Percentiles rank a stretch among this genome's conserved stretches.
Evolutionary conservation across 2,113 vertebrate genomes (phyloP).

Genomic region (Puffinus mauretanicus): DNA sequence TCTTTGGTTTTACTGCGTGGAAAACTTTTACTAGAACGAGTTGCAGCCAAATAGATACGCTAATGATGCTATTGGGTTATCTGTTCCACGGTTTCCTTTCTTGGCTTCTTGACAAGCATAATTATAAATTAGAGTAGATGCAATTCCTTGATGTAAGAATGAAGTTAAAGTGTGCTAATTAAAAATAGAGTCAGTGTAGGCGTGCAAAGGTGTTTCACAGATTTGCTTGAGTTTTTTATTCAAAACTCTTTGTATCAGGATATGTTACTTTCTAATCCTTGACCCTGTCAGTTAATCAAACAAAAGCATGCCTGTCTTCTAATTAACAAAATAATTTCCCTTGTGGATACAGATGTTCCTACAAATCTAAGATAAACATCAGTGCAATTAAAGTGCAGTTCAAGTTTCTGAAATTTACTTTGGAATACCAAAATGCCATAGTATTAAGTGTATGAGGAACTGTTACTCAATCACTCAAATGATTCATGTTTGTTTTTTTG

Average conservation of each 20-base stretch:
- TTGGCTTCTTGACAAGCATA: background rate
- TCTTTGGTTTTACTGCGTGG: background rate
- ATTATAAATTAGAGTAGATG: background rate
- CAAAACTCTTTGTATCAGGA: slow-evolving; percentile 8
- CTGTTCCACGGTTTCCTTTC: background rate
- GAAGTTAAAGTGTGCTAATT: slow-evolving; percentile 36
- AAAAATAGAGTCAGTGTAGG: slow-evolving; percentile 17
- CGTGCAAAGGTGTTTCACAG: slow-evolving; percentile 11
- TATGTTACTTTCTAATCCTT: slow-evolving; percentile 27
- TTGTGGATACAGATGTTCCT: slow-evolving; percentile 46
- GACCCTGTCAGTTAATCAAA: slow-evolving; percentile 57
- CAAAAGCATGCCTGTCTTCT: slow-evolving; percentile 27
- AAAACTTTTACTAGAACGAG: background rate
- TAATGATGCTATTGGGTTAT: background rate
- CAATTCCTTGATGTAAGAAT: background rate
- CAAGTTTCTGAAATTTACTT: slow-evolving; percentile 26
- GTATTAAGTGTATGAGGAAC: slow-evolving; percentile 17
- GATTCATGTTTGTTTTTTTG: background rate
- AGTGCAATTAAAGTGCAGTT: slow-evolving; percentile 14
- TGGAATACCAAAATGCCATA: background rate
- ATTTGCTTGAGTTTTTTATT: background rate
- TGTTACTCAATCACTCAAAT: background rate
- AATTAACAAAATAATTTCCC: slow-evolving; percentile 62
- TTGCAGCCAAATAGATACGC: background rate
- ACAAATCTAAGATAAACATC: slow-evolving; percentile 37